phyloP scores from a whole-genome alignment of 2,113 vertebrate species.

The Bungarus multicinctus region DNA sequence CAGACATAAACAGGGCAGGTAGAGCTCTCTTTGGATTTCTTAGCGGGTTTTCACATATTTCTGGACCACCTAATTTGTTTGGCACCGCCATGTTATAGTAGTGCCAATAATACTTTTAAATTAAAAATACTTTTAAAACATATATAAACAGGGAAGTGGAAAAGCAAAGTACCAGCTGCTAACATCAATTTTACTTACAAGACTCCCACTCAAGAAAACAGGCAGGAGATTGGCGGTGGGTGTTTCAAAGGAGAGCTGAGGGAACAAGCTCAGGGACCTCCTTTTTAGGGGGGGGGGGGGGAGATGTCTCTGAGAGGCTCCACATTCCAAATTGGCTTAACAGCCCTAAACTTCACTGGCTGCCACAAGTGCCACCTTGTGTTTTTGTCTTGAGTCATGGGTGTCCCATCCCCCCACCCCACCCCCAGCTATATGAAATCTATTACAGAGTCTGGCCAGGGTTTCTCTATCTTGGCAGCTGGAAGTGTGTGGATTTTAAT shows the following conservation, averaged over 20 bases:
- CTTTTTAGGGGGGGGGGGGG: not conserved
- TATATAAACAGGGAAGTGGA: not conserved
- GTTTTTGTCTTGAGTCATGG: not conserved
- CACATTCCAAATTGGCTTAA: not conserved
- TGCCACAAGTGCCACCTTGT: not conserved
- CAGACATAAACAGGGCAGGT: not conserved
- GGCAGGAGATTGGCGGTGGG: not conserved
- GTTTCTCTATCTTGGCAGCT: no score
- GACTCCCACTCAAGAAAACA: not conserved
- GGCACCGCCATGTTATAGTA: not conserved
- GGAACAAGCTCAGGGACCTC: not conserved
- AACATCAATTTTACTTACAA: not conserved
- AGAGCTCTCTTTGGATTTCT: not conserved
- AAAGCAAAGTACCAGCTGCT: not conserved
- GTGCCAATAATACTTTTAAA: not conserved
- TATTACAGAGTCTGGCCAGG: no score
- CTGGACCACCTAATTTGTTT: not conserved
- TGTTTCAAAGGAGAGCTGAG: not conserved
- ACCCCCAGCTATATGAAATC: no score
- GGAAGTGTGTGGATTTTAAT: no score
- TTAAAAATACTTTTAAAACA: not conserved
- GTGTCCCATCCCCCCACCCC: no score
- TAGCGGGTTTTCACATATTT: not conserved
- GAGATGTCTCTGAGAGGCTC: not conserved
- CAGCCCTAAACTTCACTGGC: not conserved